Percentiles rank a stretch among this genome's conserved stretches.
Conservation (phyloP, 2,888 invertebrate genomes). For the Cheilosia vulpina region DNA sequence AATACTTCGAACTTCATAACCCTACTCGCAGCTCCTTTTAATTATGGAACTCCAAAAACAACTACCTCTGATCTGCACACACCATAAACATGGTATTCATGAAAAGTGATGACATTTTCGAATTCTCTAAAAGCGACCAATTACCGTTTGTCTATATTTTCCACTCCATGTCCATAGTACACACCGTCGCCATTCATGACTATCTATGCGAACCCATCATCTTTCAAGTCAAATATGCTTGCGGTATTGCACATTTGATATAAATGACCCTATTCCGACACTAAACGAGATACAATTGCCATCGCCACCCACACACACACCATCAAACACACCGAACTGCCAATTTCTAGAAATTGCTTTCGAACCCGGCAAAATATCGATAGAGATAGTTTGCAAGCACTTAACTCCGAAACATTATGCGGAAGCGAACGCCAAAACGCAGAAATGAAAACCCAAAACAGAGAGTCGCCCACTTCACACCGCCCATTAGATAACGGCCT, state of each 20-base stretch:
- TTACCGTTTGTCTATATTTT: neutral
- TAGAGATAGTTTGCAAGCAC: constrained; percentile 16
- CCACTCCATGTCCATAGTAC: neutral
- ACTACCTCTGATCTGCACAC: too few relatives aligned
- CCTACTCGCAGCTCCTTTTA: too few relatives aligned
- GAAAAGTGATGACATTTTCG: too few relatives aligned
- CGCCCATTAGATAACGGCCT: constrained; percentile 51
- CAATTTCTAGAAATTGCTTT: constrained; percentile 35
- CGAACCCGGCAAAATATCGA: constrained; percentile 1
- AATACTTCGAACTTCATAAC: too few relatives aligned
- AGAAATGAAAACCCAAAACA: constrained; percentile 17
- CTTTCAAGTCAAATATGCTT: constrained; percentile 7
- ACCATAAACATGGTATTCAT: too few relatives aligned
- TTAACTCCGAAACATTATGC: constrained; percentile 16
- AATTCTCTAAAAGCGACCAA: neutral
- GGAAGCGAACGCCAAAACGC: constrained; percentile 24
- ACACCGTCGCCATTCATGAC: neutral
- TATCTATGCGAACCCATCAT: neutral
- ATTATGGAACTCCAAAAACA: too few relatives aligned
- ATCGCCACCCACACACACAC: neutral
- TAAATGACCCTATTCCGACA: neutral
- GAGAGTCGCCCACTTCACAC: constrained; percentile 25
- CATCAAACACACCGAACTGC: neutral
- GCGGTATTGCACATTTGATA: constrained; percentile 19
- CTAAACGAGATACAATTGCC: neutral